A percentile compares a stretch with the other conserved stretches of the same genome.
Conservation (phyloP, 2,888 invertebrate species). For the Lasioglossum malachurum region DNA sequence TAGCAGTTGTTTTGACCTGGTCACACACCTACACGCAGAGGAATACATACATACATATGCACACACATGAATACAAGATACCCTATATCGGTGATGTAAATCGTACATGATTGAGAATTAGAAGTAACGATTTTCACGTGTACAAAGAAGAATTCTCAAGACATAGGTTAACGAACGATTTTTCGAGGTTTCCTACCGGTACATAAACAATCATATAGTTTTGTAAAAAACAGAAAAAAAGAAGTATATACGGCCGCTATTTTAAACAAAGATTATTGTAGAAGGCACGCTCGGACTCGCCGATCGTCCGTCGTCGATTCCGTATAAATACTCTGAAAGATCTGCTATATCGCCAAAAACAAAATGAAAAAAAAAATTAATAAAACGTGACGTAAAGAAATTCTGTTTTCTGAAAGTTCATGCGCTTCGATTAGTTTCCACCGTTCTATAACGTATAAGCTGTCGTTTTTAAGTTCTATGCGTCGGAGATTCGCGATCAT, state of each 20-base stretch:
- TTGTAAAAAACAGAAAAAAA: conserved; percentile 48
- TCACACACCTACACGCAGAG: conserved; percentile 5
- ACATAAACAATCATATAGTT: conserved; percentile 59
- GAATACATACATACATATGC: not conserved
- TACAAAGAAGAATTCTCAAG: conserved; percentile 52
- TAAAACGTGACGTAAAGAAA: conserved; percentile 35
- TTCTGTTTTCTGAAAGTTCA: conserved; percentile 44
- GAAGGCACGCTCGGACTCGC: conserved; percentile 35
- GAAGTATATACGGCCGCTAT: conserved; percentile 43
- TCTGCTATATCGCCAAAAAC: conserved; percentile 47
- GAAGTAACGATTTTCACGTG: conserved; percentile 54
- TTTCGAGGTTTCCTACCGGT: conserved; percentile 59
- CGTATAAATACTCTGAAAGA: conserved; percentile 35
- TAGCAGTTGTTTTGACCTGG: conserved; percentile 36
- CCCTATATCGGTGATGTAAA: conserved; percentile 52
- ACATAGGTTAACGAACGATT: conserved; percentile 44
- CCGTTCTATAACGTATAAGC: conserved; percentile 4
- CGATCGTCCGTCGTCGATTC: conserved; percentile 23
- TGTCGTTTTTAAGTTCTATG: conserved; percentile 46
- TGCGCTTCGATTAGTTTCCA: conserved; percentile 38
- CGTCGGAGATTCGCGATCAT: not conserved
- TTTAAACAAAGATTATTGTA: conserved; percentile 31
- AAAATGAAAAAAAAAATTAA: conserved; percentile 9
- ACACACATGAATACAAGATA: not conserved
- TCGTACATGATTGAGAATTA: conserved; percentile 52